Evolutionary conservation across 1,140 invertebrate species (phyloP).

Genomic region (Rhizoglyphus robini): DNA sequence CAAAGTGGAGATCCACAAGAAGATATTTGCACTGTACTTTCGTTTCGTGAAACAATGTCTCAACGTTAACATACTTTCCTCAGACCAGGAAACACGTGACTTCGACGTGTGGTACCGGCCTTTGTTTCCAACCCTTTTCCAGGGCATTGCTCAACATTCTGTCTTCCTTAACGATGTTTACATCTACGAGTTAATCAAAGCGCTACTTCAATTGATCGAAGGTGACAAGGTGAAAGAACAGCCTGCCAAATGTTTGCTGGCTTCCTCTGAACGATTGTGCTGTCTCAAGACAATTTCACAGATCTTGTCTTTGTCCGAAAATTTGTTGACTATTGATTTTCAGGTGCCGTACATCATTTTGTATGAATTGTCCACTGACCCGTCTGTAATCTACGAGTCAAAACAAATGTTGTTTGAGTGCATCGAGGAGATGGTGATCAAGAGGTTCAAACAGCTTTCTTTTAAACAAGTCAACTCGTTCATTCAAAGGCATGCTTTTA

Average conservation of each 20-base stretch:
- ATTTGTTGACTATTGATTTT: not conserved
- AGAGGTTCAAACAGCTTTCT: not conserved
- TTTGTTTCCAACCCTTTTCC: not conserved
- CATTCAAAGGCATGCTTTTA: not conserved
- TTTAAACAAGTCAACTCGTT: not conserved
- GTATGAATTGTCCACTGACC: not conserved
- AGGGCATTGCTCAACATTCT: not conserved
- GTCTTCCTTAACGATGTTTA: not conserved
- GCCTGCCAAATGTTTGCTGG: not conserved
- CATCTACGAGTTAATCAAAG: not conserved
- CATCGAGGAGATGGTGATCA: not conserved
- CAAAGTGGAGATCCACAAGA: slow-evolving; percentile 75
- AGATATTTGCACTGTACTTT: slow-evolving; percentile 88
- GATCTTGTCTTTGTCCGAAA: not conserved
- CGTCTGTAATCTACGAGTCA: not conserved
- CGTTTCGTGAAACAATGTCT: slow-evolving; percentile 68
- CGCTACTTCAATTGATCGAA: not conserved
- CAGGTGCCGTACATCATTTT: not conserved
- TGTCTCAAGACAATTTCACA: slow-evolving; percentile 4
- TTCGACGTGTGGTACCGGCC: slow-evolving; percentile 8
- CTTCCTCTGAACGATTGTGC: not conserved
- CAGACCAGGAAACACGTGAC: slow-evolving; percentile 37
- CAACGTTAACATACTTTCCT: slow-evolving; percentile 45
- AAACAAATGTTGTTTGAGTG: not conserved
- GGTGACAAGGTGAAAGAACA: not conserved